Percentiles rank a stretch among this genome's conserved stretches.
phyloP scores from a whole-genome alignment of 2,888 invertebrate genomes.

The Aleiodes alternator region DNA sequence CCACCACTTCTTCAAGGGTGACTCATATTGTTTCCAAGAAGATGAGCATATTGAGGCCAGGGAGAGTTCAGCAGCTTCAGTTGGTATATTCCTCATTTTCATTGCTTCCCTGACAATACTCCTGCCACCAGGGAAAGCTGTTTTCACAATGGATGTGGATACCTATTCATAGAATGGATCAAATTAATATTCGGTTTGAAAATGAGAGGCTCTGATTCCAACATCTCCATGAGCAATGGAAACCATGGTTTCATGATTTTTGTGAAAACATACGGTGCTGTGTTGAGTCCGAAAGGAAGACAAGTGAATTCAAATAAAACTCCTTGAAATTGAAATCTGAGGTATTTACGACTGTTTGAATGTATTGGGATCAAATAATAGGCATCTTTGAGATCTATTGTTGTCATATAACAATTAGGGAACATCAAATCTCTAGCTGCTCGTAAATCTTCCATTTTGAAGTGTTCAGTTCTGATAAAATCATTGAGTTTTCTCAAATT shows the following conservation, averaged over 20 bases:
- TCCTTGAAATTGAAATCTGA: constrained; percentile 47
- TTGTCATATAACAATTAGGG: constrained; percentile 39
- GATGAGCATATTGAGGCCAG: constrained; percentile 39
- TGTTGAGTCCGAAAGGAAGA: constrained; percentile 45
- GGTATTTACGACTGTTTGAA: constrained; percentile 17
- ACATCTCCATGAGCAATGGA: constrained; percentile 45
- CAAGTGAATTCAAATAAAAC: constrained; percentile 39
- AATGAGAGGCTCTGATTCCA: constrained; percentile 44
- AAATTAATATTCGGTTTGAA: constrained; percentile 43
- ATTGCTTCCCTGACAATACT: constrained; percentile 39
- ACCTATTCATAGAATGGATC: background rate
- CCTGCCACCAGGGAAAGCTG: constrained; percentile 41
- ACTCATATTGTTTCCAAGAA: constrained; percentile 41
- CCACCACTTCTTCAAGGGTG: constrained; percentile 38
- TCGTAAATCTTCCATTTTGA: constrained; percentile 59
- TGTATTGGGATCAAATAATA: constrained; percentile 44
- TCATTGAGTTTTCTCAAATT: constrained; percentile 59
- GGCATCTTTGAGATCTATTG: constrained; percentile 46
- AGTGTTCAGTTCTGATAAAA: constrained; percentile 55
- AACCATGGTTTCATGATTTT: constrained; percentile 50
- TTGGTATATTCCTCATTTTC: background rate
- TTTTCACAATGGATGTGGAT: constrained; percentile 15
- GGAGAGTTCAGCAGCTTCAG: background rate
- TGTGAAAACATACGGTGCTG: constrained; percentile 46
- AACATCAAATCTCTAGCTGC: constrained; percentile 45